Percentiles rank a stretch among this genome's conserved stretches.
Evolutionary conservation across 2,797 vertebrate genomes (phyloP).

Genomic region (Melanotaenia nigrans): DNA sequence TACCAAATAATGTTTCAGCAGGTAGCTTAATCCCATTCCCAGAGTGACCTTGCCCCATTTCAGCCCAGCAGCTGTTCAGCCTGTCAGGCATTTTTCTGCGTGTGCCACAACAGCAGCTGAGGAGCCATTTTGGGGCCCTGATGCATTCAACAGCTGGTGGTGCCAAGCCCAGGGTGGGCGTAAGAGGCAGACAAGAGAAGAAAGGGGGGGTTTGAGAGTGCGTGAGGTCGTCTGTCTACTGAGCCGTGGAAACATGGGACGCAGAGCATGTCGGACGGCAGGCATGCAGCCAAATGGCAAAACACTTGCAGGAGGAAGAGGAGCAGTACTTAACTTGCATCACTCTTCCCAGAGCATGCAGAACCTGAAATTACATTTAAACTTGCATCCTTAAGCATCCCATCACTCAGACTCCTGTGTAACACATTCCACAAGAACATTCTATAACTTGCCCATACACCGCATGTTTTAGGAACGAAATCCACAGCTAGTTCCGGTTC

Average conservation of each 20-base stretch:
- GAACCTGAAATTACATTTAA: constrained; percentile 54
- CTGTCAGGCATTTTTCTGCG: constrained; percentile 45
- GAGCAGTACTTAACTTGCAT: constrained; percentile 16
- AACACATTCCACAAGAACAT: constrained; percentile 47
- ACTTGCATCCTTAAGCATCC: constrained; percentile 43
- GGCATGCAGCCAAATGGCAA: constrained; percentile 65
- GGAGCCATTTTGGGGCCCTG: constrained; percentile 73
- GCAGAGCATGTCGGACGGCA: constrained; percentile 54
- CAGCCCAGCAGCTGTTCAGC: constrained; percentile 67
- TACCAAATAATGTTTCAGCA: constrained; percentile 31
- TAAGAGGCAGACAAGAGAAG: background rate
- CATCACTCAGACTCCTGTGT: constrained; percentile 41
- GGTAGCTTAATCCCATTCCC: constrained; percentile 43
- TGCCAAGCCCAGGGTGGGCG: constrained; percentile 67
- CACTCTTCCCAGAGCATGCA: constrained; percentile 17
- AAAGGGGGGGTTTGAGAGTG: background rate
- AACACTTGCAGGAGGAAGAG: constrained; percentile 40
- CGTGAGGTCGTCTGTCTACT: constrained; percentile 38
- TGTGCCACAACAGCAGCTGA: constrained; percentile 74
- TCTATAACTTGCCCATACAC: constrained; percentile 16
- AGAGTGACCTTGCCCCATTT: constrained; percentile 62
- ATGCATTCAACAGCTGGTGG: constrained; percentile 80
- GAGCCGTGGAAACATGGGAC: constrained; percentile 61
- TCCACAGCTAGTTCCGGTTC: constrained; percentile 34
- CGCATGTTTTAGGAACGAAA: constrained; percentile 31